Base-by-base conservation (phyloP, 1,140 invertebrate genomes). In the Zaprionus capensis region DNA sequence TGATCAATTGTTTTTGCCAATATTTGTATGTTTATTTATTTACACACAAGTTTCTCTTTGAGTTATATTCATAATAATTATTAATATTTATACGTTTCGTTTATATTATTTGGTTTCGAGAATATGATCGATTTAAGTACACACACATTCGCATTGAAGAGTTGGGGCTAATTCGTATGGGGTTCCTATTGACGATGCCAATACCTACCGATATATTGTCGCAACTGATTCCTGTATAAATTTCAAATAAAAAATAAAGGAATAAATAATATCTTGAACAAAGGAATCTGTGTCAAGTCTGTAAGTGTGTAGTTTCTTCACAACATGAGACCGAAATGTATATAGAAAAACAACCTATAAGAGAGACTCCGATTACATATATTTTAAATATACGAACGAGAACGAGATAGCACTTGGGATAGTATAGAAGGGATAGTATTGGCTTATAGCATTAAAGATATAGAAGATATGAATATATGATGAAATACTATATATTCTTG, bases 191-290 rank as follows among this genome's bases (percentile, higher is more conserved):
- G 9, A 7, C 46, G 12, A 14, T 61, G 59, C 46, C 34, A 31
- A 83, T 85, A 86, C 83, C 80, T 87, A 87, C 83, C 83, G 76
- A 86, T 82, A 77, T 70, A 80, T 75, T 73, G 80, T 80, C 80
- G 83, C 81, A 81, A 78, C 58, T 80, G 65, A 38, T 69, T 64
- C 11, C 41, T 5, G 36, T 11, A 46, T 49, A 28, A 63, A 38
- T 44, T n/a, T 26, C 6, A 58, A 58, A 56, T n/a, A 58, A 56
- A 59, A 58, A 61, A 31, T 12, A 1, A 44, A 62, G 36, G 44
- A 57, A 7, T 12, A 38, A 59, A 71, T 51, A 49, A 51, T 67
- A 67, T n/a, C n/a, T 46, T 4, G 15, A 77, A 51, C 20, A 36
- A 26, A 38, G 11, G 34, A 51, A 17, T 5, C n/a, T 41, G 31